Conservation (phyloP, 1,140 invertebrate species). For the Scylla paramamosain region DNA sequence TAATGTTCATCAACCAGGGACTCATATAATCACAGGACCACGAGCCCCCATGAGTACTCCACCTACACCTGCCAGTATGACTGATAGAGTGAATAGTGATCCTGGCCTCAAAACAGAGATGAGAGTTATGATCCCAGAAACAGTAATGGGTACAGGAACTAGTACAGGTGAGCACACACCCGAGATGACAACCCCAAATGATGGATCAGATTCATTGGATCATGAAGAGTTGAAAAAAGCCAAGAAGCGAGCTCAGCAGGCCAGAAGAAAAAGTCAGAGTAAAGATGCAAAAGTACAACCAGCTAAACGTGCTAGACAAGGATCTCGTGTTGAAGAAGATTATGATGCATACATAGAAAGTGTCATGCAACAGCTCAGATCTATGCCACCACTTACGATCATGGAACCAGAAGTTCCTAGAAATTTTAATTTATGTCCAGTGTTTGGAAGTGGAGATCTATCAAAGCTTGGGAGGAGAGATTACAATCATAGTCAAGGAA, state of each 20-base stretch:
- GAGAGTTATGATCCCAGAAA: slow-evolving; percentile 75
- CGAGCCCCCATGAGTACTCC: slow-evolving; percentile 39
- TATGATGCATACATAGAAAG: slow-evolving; percentile 94
- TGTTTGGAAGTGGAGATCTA: slow-evolving; percentile 90
- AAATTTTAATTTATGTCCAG: slow-evolving; percentile 89
- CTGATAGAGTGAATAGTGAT: slow-evolving; percentile 69
- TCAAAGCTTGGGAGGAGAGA: slow-evolving; percentile 83
- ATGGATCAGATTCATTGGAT: slow-evolving; percentile 66
- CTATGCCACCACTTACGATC: slow-evolving; percentile 91
- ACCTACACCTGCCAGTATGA: slow-evolving; percentile 64
- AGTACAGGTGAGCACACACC: slow-evolving; percentile 82
- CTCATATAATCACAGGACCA: slow-evolving; percentile 56
- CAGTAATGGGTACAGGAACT: slow-evolving; percentile 68
- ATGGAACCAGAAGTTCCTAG: slow-evolving; percentile 92
- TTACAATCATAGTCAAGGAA: slow-evolving; percentile 87
- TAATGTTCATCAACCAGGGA: slow-evolving; percentile 57
- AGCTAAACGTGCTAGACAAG: slow-evolving; percentile 90
- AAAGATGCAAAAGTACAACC: slow-evolving; percentile 81
- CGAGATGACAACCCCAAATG: slow-evolving; percentile 79
- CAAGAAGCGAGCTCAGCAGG: slow-evolving; percentile 76
- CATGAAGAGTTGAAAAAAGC: slow-evolving; percentile 75
- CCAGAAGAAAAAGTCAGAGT: slow-evolving; percentile 82
- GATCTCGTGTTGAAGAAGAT: slow-evolving; percentile 93
- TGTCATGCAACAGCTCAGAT: slow-evolving; percentile 90
- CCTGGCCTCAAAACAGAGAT: slow-evolving; percentile 73